Evolutionary conservation across 2,113 vertebrate genomes (phyloP).

Genomic region (Antechinus flavipes): DNA sequence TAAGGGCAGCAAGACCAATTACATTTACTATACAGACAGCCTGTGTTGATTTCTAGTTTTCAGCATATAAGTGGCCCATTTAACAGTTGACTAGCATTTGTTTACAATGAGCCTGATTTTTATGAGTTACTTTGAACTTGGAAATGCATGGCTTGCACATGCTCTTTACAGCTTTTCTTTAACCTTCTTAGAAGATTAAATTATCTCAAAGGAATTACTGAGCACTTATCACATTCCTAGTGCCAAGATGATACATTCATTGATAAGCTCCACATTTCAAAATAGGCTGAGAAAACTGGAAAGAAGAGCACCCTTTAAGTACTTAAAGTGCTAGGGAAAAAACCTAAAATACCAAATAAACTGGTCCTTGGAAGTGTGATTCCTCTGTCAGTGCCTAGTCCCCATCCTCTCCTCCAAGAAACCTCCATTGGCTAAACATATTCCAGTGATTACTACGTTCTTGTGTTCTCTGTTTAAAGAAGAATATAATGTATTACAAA

Average conservation of each 20-base stretch:
- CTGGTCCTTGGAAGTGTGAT: neutral
- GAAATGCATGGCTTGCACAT: constrained; percentile 10
- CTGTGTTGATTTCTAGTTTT: neutral
- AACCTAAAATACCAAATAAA: neutral
- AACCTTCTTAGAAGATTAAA: neutral
- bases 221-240: neutral
- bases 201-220: neutral
- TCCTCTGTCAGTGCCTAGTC: neutral
- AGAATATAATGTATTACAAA: neutral
- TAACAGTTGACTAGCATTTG: constrained; percentile 26
- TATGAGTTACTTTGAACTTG: constrained; percentile 35
- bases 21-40: neutral
- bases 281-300: neutral
- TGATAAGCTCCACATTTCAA: neutral
- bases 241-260: neutral
- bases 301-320: neutral
- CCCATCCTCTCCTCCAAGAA: neutral
- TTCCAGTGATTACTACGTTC: neutral
- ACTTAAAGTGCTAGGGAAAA: neutral
- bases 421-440: neutral
- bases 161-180: constrained; percentile 43
- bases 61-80: neutral
- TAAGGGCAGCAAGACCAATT: neutral
- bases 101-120: neutral
- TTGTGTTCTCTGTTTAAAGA: neutral